Evolutionary conservation across 2,888 invertebrate genomes (phyloP), one percentile per base, ranked within the genome.

Genomic region (Drosophila rellima): DNA sequence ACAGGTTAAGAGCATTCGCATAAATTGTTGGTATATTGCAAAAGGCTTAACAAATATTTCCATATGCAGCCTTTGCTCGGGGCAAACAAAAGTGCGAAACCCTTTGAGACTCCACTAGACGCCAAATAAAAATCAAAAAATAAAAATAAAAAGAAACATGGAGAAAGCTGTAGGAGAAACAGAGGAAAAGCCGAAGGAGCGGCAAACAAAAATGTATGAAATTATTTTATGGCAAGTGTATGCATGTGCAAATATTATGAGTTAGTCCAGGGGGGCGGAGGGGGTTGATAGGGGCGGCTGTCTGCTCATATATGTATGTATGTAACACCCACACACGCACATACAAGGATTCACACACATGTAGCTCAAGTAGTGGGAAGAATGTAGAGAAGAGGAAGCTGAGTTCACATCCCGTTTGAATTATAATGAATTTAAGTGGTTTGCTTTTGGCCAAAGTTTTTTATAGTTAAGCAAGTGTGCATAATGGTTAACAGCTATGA

Each of bases 341-440:
- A 29, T 23, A 47, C 13, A 23, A n/a, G n/a, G 18, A 42, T 20
- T n/a, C 55, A 35, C 11, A 13, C 2, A 33, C 5, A 35, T 40
- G 11, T 15, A 20, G 15, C 13, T 10, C 29, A 18, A 18, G 29
- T 29, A 48, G 10, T 13, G 29, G 42, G n/a, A 33, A 18, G 26
- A 54, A 18, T 15, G 7, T n/a, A 18, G 11, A 13, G 15, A 26
- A 29, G 26, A 6, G 52, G 55, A 52, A 67, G 50, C 61, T 47
- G 54, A 50, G 78, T 35, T 65, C 61, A 52, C 66, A 63, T 51
- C 59, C 44, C 68, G 85, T 79, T 68, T 85, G 76, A 85, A 82
- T 88, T 85, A 75, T 81, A 82, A 82, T 75, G 86, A 82, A 88
- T 88, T 82, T 73, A 85, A 82, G 68, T 82, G 88, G 76, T 75